Conservation (phyloP, 2,113 vertebrate species). For the Argyrosomus japonicus region DNA sequence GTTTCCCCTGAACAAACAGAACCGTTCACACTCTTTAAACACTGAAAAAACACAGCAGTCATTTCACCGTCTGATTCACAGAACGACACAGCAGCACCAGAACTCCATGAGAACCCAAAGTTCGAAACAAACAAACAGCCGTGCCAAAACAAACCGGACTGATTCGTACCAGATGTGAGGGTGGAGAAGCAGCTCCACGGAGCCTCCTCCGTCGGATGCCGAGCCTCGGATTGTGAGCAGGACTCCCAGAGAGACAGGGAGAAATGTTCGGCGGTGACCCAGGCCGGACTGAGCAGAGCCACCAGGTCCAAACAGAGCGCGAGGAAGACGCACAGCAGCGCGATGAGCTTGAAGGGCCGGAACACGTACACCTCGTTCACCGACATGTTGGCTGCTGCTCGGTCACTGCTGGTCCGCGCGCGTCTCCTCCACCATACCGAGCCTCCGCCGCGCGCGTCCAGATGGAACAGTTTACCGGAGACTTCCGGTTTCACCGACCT, state of each 20-base stretch:
- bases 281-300: slow-evolving; percentile 86
- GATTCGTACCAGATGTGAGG: slow-evolving; percentile 82
- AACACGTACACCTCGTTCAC: slow-evolving; percentile 80
- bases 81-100: background rate
- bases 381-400: slow-evolving; percentile 76
- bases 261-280: slow-evolving; percentile 88
- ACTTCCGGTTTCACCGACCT: slow-evolving; percentile 49
- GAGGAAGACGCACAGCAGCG: slow-evolving; percentile 86
- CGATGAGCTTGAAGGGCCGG: slow-evolving; percentile 87
- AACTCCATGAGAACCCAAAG: background rate
- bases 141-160: background rate
- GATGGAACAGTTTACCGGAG: slow-evolving; percentile 38
- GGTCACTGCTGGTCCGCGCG: slow-evolving; percentile 29
- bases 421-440: slow-evolving; percentile 45
- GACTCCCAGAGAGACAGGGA: slow-evolving; percentile 87
- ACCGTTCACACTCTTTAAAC: background rate
- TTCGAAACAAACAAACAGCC: background rate
- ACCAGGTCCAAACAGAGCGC: slow-evolving; percentile 85
- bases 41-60: background rate
- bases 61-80: background rate
- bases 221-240: slow-evolving; percentile 74
- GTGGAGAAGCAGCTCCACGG: slow-evolving; percentile 85
- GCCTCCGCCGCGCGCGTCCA: slow-evolving; percentile 7
- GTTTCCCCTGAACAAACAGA: too few relatives aligned
- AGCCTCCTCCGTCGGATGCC: slow-evolving; percentile 36